Conservation (phyloP, 2,113 vertebrate species). For the Pteropus alecto region DNA sequence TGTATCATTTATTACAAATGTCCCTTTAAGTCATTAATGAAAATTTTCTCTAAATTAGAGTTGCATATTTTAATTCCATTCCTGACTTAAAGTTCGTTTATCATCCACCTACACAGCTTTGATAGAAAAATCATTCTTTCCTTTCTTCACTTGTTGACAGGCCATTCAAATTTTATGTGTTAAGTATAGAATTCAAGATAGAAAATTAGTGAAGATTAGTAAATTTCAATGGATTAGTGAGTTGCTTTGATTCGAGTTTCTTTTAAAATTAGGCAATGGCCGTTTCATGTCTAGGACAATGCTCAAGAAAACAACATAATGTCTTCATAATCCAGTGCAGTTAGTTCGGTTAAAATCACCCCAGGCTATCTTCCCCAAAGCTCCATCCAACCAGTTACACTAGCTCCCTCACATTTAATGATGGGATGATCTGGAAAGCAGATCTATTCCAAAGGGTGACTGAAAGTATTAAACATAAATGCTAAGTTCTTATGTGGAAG, state of each 20-base stretch:
- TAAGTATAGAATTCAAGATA: neutral
- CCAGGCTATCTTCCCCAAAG: neutral
- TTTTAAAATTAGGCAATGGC: neutral
- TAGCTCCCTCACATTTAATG: neutral
- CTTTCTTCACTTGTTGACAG: neutral
- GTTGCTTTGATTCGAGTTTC: neutral
- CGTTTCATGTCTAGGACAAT: neutral
- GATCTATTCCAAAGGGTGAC: neutral
- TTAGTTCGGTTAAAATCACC: neutral
- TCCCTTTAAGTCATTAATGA: conserved; percentile 26
- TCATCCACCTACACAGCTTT: neutral
- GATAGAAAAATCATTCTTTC: neutral
- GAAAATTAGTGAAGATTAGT: neutral
- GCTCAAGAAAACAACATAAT: neutral
- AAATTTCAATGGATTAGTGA: neutral
- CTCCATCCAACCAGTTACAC: neutral
- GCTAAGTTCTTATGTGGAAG: neutral
- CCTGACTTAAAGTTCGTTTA: neutral
- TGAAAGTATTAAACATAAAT: neutral
- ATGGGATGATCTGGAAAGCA: neutral
- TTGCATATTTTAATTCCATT: conserved; percentile 33
- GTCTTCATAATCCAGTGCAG: neutral
- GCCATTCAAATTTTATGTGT: neutral
- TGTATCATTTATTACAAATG: conserved; percentile 13
- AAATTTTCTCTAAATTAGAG: conserved; percentile 44